Conservation (phyloP, 2,797 vertebrate genomes). For the Cossypha caffra region DNA sequence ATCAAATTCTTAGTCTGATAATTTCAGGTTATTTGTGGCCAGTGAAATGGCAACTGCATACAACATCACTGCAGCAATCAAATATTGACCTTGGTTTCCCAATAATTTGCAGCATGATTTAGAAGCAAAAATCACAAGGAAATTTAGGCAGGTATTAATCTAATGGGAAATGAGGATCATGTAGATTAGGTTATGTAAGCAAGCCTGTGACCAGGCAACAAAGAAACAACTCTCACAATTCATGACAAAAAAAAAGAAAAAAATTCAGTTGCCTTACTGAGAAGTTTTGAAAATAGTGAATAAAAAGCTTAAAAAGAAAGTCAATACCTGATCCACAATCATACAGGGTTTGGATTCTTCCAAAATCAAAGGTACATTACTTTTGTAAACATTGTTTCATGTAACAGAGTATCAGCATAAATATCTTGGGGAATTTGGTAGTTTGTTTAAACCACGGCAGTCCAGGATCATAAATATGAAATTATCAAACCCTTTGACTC, state of each 20-base stretch:
- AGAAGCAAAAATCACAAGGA: not conserved
- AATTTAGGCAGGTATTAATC: not conserved
- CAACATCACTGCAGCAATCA: not conserved
- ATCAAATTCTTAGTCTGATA: not conserved
- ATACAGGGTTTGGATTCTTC: not conserved
- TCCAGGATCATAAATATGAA: not conserved
- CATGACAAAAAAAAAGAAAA: too few species aligned
- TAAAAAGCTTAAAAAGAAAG: not conserved
- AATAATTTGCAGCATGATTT: not conserved
- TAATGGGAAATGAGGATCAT: not conserved
- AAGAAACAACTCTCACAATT: not conserved
- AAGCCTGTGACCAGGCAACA: not conserved
- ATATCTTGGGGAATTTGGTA: not conserved
- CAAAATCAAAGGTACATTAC: not conserved
- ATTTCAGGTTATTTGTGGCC: not conserved
- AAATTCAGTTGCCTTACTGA: not conserved
- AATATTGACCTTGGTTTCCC: not conserved
- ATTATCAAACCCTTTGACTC: not conserved
- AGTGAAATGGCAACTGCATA: not conserved
- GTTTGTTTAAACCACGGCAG: not conserved
- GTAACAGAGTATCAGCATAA: not conserved
- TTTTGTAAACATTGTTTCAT: not conserved
- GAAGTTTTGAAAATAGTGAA: not conserved
- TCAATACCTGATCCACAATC: not conserved
- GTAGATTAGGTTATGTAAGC: not conserved